These are phyloP conservation scores for Nesogale talazaci DNA, from an alignment of 2,113 vertebrate genomes.

Conservation along the genomic window DNA sequence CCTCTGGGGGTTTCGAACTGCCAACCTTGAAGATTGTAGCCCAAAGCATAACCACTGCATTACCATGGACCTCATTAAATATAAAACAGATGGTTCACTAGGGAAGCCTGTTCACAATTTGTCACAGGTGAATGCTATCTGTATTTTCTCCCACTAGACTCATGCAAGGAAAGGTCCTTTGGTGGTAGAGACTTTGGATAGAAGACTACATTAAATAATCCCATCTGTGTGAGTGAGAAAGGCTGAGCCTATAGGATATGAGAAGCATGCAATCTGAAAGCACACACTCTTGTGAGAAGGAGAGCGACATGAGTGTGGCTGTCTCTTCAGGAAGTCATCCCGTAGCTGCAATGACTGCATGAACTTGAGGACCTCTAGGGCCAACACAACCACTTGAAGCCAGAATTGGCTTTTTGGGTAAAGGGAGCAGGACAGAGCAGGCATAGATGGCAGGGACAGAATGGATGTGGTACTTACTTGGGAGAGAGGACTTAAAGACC, in stretches of 20 bases:
- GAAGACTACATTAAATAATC: no score
- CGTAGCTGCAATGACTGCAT: not conserved
- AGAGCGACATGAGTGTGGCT: not conserved
- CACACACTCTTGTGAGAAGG: not conserved
- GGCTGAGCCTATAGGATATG: not conserved
- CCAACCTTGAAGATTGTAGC: no score
- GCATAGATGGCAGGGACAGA: not conserved
- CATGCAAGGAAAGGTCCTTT: no score
- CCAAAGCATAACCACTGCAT: no score
- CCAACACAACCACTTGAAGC: not conserved
- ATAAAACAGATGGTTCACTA: no score
- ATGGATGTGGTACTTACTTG: no score
- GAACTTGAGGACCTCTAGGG: not conserved
- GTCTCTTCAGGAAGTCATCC: not conserved
- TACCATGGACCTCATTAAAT: no score
- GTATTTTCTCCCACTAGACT: no score
- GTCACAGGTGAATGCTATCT: no score
- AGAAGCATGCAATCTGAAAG: not conserved
- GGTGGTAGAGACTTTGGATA: no score
- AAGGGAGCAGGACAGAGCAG: not conserved
- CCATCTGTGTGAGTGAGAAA: not conserved
- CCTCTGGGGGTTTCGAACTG: no score
- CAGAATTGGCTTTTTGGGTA: not conserved
- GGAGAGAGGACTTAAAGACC: not conserved
- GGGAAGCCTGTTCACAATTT: no score